Evolutionary conservation across 2,113 vertebrate genomes (phyloP).

Genomic region (Microtus pennsylvanicus): DNA sequence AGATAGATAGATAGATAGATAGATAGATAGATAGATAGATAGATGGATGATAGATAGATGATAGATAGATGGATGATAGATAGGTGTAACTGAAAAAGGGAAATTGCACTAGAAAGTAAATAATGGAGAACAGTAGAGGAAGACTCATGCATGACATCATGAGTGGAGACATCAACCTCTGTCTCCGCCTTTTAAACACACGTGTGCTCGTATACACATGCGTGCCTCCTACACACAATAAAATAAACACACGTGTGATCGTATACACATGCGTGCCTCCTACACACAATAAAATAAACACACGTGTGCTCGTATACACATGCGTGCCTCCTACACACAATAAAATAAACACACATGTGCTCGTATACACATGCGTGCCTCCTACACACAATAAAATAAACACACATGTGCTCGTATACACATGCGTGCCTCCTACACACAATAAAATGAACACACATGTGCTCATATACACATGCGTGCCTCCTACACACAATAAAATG

Average conservation of each 20-base stretch:
- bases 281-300: neutral
- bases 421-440: neutral
- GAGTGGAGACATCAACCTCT: neutral
- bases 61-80: neutral
- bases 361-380: neutral
- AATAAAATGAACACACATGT: neutral
- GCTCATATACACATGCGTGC: neutral
- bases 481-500: neutral
- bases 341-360: neutral
- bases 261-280: neutral
- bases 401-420: neutral
- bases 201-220: neutral
- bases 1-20: too few relatives aligned
- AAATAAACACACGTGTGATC: neutral
- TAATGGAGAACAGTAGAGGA: neutral
- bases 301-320: neutral
- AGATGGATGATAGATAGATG: too few relatives aligned
- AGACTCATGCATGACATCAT: neutral
- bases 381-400: neutral
- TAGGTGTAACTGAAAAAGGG: neutral
- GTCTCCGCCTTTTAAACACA: neutral
- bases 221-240: neutral
- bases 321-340: neutral
- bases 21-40: too few relatives aligned
- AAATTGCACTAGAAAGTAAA: neutral